phyloP scores from a whole-genome alignment of 2,888 invertebrate genomes.

The Acrobasis consociella region DNA sequence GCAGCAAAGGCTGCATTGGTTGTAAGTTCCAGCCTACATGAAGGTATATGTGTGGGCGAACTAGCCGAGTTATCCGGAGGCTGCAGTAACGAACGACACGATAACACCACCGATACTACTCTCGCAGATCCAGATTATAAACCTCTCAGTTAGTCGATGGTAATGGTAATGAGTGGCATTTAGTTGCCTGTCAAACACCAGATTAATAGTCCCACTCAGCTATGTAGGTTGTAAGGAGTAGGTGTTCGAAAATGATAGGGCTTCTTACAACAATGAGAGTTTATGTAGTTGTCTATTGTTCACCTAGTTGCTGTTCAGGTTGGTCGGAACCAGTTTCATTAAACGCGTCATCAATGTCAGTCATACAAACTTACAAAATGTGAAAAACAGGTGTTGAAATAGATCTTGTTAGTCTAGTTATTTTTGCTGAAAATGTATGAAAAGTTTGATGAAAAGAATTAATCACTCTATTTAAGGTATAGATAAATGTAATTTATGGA shows the following conservation, averaged over 20 bases:
- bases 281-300: slow-evolving; percentile 57
- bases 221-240: slow-evolving; percentile 60
- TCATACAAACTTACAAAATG: not conserved
- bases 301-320: not conserved
- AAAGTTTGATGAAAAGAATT: too few relatives aligned
- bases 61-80: slow-evolving; percentile 53
- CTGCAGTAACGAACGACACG: slow-evolving; percentile 47
- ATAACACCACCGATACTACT: slow-evolving; percentile 47
- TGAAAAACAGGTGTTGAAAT: not conserved
- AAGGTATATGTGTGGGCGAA: slow-evolving; percentile 59
- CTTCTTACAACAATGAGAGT: slow-evolving; percentile 51
- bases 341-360: not conserved
- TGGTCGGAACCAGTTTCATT: not conserved
- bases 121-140: slow-evolving; percentile 38
- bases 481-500: too few relatives aligned
- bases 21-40: slow-evolving; percentile 38
- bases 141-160: slow-evolving; percentile 40
- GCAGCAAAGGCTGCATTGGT: slow-evolving; percentile 40
- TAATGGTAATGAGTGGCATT: slow-evolving; percentile 50
- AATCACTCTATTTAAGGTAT: too few relatives aligned
- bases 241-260: slow-evolving; percentile 47
- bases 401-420: too few relatives aligned
- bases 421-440: too few relatives aligned
- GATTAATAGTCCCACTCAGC: slow-evolving; percentile 41
- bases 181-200: slow-evolving; percentile 48